Evolutionary conservation across 1,140 invertebrate species (phyloP).

Genomic region (Neelides sp.): DNA sequence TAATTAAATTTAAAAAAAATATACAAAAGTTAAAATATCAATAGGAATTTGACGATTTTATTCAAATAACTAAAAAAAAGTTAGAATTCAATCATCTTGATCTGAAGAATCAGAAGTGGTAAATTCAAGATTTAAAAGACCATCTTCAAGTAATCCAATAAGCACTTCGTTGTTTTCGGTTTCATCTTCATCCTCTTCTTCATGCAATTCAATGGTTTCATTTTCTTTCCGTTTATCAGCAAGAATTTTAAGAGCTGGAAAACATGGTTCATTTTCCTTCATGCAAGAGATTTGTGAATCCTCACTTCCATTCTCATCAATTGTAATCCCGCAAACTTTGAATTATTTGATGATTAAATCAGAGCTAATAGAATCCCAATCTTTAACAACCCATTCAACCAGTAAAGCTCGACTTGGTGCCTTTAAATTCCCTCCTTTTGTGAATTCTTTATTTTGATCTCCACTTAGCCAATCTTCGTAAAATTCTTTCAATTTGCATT

Average conservation of each 20-base stretch:
- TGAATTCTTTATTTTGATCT: constrained; percentile 17
- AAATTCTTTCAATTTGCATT: constrained; percentile 20
- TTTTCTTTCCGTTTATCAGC: neutral
- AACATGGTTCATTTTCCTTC: neutral
- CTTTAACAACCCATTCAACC: constrained; percentile 11
- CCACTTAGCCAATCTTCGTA: constrained; percentile 21
- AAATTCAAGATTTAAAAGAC: no score
- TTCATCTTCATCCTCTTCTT: constrained; percentile 4
- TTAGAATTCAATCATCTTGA: no score
- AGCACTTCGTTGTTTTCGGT: constrained; percentile 1
- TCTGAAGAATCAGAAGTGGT: no score
- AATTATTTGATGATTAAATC: neutral
- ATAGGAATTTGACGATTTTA: no score
- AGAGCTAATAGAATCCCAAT: constrained; percentile 10
- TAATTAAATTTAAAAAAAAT: no score
- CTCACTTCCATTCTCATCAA: neutral
- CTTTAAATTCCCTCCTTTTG: constrained; percentile 15
- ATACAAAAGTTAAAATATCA: no score
- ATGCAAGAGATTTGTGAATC: neutral
- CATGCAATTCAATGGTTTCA: neutral
- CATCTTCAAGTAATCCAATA: no score
- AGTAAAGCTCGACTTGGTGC: constrained; percentile 8
- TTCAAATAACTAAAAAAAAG: no score
- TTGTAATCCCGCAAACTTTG: neutral
- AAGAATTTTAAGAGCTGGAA: neutral